phyloP scores from a whole-genome alignment of 1,140 invertebrate species.

The Gonatopus flavifemur region DNA sequence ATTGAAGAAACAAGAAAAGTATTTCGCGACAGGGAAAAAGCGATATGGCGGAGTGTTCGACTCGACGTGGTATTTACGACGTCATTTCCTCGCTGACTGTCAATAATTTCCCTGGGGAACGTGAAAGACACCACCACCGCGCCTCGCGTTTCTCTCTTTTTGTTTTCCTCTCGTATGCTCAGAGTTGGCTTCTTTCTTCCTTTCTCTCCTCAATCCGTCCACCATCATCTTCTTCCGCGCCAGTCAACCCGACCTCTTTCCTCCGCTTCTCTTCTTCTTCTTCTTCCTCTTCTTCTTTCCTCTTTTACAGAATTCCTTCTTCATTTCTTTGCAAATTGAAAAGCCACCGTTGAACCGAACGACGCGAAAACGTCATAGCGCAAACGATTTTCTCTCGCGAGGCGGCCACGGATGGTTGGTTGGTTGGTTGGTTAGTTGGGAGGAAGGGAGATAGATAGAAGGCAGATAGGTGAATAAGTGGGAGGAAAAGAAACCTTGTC shows the following conservation, averaged over 20 bases:
- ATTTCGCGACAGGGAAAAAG: constrained; percentile 28
- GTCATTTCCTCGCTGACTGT: constrained; percentile 58
- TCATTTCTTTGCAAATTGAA: constrained; percentile 44
- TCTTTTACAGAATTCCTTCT: constrained; percentile 2
- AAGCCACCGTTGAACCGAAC: constrained; percentile 22
- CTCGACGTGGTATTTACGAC: constrained; percentile 53
- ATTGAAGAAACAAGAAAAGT: constrained; percentile 33
- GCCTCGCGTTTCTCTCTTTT: constrained; percentile 22
- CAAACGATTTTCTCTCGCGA: constrained; percentile 17
- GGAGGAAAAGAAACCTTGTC: no score
- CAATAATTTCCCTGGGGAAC: constrained; percentile 57
- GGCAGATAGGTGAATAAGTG: no score
- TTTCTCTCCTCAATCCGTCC: constrained; percentile 5
- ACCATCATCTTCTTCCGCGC: constrained; percentile 26
- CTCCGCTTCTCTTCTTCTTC: constrained; percentile 11
- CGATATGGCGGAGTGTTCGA: constrained; percentile 16
- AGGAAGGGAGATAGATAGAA: not conserved
- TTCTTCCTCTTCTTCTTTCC: constrained; percentile 9
- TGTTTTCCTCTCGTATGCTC: constrained; percentile 17
- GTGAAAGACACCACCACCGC: constrained; percentile 37
- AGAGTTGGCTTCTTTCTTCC: constrained; percentile 11
- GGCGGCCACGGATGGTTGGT: no score
- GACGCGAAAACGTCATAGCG: constrained; percentile 22
- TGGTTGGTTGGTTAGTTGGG: not conserved
- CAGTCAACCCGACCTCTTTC: not conserved